These are phyloP conservation scores for Palythoa grandis DNA, from an alignment of 92 coral and sea anemone species.

Conservation along the genomic window DNA sequence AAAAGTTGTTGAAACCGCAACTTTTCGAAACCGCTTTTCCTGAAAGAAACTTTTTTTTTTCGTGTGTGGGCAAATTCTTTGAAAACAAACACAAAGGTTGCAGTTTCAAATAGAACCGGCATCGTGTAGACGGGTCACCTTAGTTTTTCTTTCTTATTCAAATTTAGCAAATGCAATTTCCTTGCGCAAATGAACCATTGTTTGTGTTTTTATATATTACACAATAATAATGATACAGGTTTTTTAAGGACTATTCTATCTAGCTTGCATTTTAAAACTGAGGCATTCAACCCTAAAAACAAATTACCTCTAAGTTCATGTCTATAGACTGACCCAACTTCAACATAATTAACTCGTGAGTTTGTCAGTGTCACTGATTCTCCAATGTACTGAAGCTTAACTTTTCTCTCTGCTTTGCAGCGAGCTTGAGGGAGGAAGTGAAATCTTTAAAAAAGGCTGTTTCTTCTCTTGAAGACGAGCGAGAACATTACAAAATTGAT, in stretches of 20 bases:
- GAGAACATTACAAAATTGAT: slow-evolving; percentile 50
- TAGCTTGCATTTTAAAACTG: not conserved
- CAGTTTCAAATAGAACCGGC: too few species aligned
- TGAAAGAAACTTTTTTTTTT: too few species aligned
- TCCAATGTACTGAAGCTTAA: not conserved
- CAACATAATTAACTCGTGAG: not conserved
- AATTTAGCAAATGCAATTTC: not conserved
- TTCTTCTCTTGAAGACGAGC: slow-evolving; percentile 51
- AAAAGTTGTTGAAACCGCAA: too few species aligned
- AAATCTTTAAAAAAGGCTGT: slow-evolving; percentile 43
- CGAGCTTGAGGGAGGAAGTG: slow-evolving; percentile 44
- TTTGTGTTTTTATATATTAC: not conserved
- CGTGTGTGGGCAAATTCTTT: too few species aligned
- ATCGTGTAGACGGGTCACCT: too few species aligned
- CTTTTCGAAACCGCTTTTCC: too few species aligned
- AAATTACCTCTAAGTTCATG: not conserved
- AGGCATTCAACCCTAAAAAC: not conserved
- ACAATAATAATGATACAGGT: not conserved
- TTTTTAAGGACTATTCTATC: not conserved
- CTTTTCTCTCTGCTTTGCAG: slow-evolving; percentile 34
- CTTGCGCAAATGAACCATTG: not conserved
- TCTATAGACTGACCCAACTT: not conserved
- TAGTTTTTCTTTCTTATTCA: not conserved
- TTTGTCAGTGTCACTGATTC: not conserved
- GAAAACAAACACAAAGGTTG: too few species aligned